Percentiles rank a stretch among this genome's conserved stretches.
Conservation (phyloP, 1,140 invertebrate genomes). For the Hesperophylax magnus region DNA sequence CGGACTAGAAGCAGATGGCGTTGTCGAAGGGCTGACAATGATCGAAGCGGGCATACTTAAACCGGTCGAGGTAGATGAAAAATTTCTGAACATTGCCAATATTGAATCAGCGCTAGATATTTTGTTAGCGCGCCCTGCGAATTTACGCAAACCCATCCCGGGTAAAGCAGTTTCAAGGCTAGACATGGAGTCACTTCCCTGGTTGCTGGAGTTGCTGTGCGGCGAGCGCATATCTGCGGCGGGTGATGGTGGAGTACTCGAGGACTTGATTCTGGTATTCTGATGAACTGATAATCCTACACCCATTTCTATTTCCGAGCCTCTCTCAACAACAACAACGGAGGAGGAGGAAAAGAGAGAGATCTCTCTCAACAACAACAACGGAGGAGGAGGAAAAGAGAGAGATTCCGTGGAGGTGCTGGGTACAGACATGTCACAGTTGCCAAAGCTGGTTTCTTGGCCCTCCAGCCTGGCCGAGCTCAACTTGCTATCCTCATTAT, state of each 20-base stretch:
- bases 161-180: conserved; percentile 75
- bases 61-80: conserved; percentile 72
- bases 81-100: conserved; percentile 80
- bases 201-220: conserved; percentile 76
- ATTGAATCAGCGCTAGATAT: conserved; percentile 82
- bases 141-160: conserved; percentile 66
- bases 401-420: conserved; percentile 68
- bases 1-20: conserved; percentile 77
- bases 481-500: conserved; percentile 45
- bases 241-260: conserved; percentile 70
- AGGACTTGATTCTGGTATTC: conserved; percentile 64
- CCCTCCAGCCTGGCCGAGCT: conserved; percentile 63
- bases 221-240: conserved; percentile 73
- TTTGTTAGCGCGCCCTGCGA: conserved; percentile 68
- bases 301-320: conserved; percentile 75
- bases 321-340: no score
- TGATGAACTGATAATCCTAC: conserved; percentile 59
- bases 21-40: conserved; percentile 74
- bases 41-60: conserved; percentile 71
- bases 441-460: conserved; percentile 74
- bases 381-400: no score
- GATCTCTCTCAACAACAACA: no score
- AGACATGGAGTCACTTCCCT: conserved; percentile 79
- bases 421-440: conserved; percentile 64
- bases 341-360: no score